Evolutionary conservation across 1,140 invertebrate species (phyloP).

Genomic region (Drosophila burlai): DNA sequence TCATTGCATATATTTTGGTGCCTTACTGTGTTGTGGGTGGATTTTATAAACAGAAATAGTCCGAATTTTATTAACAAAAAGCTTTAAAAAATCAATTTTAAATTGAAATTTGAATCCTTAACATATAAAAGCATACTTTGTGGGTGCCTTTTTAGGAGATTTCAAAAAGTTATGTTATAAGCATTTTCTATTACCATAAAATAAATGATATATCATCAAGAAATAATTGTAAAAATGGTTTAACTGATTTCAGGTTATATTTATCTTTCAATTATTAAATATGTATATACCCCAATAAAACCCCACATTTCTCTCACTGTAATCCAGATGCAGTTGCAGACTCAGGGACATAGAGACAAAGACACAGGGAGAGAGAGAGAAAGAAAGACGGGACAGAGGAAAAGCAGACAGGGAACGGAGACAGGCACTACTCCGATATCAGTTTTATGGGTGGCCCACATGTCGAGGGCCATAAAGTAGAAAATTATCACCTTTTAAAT

Average conservation of each 20-base stretch:
- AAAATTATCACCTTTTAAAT: slow-evolving; percentile 86
- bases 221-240: no score
- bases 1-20: not conserved
- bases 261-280: not conserved
- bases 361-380: not conserved
- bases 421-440: slow-evolving; percentile 82
- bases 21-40: no score
- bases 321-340: slow-evolving; percentile 43
- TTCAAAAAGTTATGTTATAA: not conserved
- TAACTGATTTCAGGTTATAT: not conserved
- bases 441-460: slow-evolving; percentile 85
- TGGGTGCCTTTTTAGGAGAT: not conserved
- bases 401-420: slow-evolving; percentile 21
- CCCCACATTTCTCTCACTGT: slow-evolving; percentile 6
- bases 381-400: not conserved
- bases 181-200: not conserved
- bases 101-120: not conserved
- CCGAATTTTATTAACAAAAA: no score
- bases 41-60: no score
- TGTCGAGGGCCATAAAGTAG: slow-evolving; percentile 85
- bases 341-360: slow-evolving; percentile 26
- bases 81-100: no score
- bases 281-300: not conserved
- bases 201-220: not conserved
- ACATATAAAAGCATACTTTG: not conserved